Evolutionary conservation across 2,797 vertebrate genomes (phyloP).

Genomic region (Cephalopachus bancanus): DNA sequence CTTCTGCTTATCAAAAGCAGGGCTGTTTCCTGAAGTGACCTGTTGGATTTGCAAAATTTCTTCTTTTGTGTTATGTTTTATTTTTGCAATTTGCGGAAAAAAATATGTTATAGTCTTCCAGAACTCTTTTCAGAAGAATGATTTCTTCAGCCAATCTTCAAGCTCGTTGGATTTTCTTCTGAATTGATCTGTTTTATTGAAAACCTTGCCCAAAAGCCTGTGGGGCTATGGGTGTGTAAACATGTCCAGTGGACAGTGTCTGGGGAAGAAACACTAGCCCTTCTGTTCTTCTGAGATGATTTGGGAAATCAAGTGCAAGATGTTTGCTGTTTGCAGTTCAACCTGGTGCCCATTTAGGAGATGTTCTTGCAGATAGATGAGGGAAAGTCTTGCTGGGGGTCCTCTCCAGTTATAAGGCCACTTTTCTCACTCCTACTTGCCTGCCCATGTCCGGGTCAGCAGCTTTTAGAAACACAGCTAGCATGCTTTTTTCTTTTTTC

Average conservation of each 20-base stretch:
- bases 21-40: not conserved
- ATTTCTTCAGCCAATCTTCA: not conserved
- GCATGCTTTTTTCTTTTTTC: not conserved
- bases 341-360: not conserved
- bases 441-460: not conserved
- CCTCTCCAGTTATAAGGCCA: not conserved
- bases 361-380: too few relatives aligned
- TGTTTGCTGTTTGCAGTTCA: rapidly evolving
- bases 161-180: not conserved
- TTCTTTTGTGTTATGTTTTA: not conserved
- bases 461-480: not conserved
- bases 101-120: not conserved
- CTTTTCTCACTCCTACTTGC: not conserved
- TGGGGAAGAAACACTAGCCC: not conserved
- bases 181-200: not conserved
- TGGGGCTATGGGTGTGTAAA: not conserved
- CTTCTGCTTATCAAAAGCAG: not conserved
- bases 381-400: not conserved
- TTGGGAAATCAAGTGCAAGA: not conserved
- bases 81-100: not conserved
- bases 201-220: not conserved
- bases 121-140: not conserved
- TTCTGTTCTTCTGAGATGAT: not conserved
- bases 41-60: not conserved
- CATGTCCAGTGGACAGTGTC: rapidly evolving